Evolutionary conservation across 2,113 vertebrate species (phyloP), one percentile per base, ranked within the genome.

Genomic region (Heterotilapia buettikoferi): DNA sequence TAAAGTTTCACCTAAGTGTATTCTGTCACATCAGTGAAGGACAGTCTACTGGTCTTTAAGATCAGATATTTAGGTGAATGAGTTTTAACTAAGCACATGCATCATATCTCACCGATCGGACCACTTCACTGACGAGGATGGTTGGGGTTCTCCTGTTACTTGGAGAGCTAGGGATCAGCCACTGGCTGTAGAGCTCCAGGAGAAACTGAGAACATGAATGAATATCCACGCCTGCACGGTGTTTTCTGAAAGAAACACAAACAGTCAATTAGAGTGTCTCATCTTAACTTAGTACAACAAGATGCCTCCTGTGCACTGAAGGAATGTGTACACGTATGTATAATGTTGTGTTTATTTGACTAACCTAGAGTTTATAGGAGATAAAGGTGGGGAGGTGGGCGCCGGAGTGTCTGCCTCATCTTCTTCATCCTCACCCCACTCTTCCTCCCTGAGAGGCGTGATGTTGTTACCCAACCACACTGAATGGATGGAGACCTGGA

Each of bases 161-260:
- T 0, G 98, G 96, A 68, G 95, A 97, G 3, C 97, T 97, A 0
- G 98, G 98, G 61, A 99, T 97, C 80, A 99, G 94, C 99, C 99
- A 99, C 93, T 99, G 99, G 84, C 98, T 99, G 81, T 99, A 99
- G n/a, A 99, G 93, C 83, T 99, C 99, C 50, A 99, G 96, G 53
- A 99, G 94, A 87, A 99, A 99, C 95, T 99, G 99, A 21, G 99
- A 99, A 87, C 99, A 99, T 29, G 99, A 99, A 93, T 99, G 99
- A 90, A 99, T 98, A 86, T 99, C 99, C n/a, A 99, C 99, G 1
- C 99, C 98, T 38, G 98, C 99, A 31, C 98, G 97, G 86, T 99
- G 99, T 47, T 99, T 99, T 96, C 99, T 99, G 92, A 53, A 93
- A 88, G 11, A 89, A 18, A 66, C 24, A 53, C 3, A 43, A 9